Base-by-base conservation (phyloP, 1,140 invertebrate genomes). In the Pseudomyrmex dendroicus region DNA sequence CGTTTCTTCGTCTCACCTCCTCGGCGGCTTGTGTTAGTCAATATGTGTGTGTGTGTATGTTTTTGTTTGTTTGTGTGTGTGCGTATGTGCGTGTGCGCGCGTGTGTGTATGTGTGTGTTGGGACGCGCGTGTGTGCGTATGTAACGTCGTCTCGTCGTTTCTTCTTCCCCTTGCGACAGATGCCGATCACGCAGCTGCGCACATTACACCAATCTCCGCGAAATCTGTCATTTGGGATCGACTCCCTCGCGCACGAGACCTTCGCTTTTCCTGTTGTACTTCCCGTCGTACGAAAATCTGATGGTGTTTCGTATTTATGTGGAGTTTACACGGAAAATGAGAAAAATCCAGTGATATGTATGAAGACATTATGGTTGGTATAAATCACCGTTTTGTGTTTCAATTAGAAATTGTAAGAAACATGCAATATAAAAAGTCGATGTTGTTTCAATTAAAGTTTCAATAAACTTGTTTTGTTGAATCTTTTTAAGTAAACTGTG, bases 171-270 rank as follows among this genome's bases (percentile, higher is more conserved):
- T 50, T 35, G 54, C 70, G 68, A 50, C 74, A 35, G 50, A 77
- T 77, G 62, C 74, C 62, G 74, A 77, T 77, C 74, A 48, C 74
- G 35, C 74, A 70, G 76, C 76, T 78, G 64, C 76, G 64, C 50
- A 44, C 76, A 22, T 78, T 46, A 70, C 44, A 64, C 20, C 63
- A 77, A 57, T 57, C 63, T 48, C 9, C 20, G 52, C 63, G 52
- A 48, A 66, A 78, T 78, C 64, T 68, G 50, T 66, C 62, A 22
- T 1, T 54, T 48, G 25, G 44, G 10, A 77, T 77, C 74, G 9
- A 46, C 56, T n/a, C 15, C 46, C 25, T 0, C 15, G 17, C 20
- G n/a, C n/a, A 44, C 20, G 35, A 35, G 5, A 35, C 3, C 25
- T n/a, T 13, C 57, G 48, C 56, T 15, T 44, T 2, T 46, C 35